Base-by-base conservation (phyloP, 1,140 invertebrate genomes). In the Micrasema minimum region DNA sequence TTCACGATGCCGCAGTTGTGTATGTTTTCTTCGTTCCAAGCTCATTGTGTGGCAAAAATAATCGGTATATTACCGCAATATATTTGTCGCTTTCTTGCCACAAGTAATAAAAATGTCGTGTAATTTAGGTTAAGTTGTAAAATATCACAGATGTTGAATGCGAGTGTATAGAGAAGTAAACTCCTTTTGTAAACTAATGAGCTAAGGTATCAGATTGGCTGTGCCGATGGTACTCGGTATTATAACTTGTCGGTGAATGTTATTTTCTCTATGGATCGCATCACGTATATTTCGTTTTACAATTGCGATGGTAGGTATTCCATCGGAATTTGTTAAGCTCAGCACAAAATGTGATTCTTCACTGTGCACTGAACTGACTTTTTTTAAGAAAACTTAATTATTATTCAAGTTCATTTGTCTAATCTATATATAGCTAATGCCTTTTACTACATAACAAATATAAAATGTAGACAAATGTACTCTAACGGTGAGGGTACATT, bases 291-390 rank as follows among this genome's bases (percentile, higher is more conserved):
- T 59, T 59, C 14, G 35, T 59, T 59, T 59, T 37, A 31, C 55
- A 59, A 59, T 38, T n/a, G 12, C 37, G 55, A 23, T 59, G 55
- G 55, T 14, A 11, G 16, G 5, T 10, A 7, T 55, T 12, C 55
- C 37, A 41, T 41, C 55, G 37, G 22, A 26, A 26, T 64, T n/a
- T 59, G 66, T 69, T 37, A 61, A 61, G 51, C 65, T 72, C 50
- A 67, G 71, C 71, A 72, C 71, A 72, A 72, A 72, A 68, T 64
- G 66, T 72, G 71, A 72, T 41, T 50, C 38, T 68, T 72, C 71
- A 72, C 66, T 64, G 71, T 72, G 71, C 71, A 72, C 71, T 68
- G 71, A 72, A 72, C 71, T 72, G 71, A 72, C 26, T 72, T 72
- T 67, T 65, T 43, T 71, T 43, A 71, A 55, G 51, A 64, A 23